These are phyloP conservation scores for Hypomecis punctinalis DNA, from an alignment of 2,888 invertebrate species.

Conservation along the genomic window DNA sequence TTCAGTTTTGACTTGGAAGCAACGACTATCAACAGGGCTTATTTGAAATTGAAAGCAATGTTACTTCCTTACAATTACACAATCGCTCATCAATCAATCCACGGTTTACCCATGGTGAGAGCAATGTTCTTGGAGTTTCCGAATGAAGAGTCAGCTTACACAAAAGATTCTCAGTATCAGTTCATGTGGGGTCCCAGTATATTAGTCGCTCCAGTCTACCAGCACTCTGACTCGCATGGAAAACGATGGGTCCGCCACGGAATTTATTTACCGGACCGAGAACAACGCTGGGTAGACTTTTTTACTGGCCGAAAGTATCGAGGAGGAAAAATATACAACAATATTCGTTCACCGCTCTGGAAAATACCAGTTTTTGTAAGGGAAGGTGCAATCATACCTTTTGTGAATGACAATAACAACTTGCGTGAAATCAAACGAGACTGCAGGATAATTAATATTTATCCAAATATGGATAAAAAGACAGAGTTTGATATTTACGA, in stretches of 20 bases:
- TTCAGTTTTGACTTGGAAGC: constrained; percentile 70
- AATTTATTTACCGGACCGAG: constrained; percentile 66
- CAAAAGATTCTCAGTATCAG: constrained; percentile 75
- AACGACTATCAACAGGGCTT: constrained; percentile 70
- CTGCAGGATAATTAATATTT: constrained; percentile 64
- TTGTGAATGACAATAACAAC: constrained; percentile 73
- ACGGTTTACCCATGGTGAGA: constrained; percentile 73
- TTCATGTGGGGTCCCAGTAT: constrained; percentile 80
- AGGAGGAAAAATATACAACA: constrained; percentile 73
- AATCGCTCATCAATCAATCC: constrained; percentile 64
- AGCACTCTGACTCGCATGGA: constrained; percentile 41
- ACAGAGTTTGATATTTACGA: constrained; percentile 68
- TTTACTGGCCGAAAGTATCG: constrained; percentile 73
- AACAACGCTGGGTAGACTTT: constrained; percentile 75
- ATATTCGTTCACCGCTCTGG: constrained; percentile 69
- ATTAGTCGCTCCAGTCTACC: constrained; percentile 74
- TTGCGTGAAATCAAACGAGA: constrained; percentile 66
- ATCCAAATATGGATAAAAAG: constrained; percentile 61
- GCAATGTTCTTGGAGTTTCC: constrained; percentile 79
- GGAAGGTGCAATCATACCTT: constrained; percentile 77
- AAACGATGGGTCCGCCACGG: constrained; percentile 59
- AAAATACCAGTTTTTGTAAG: constrained; percentile 74
- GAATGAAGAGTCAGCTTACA: constrained; percentile 59
- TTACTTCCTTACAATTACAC: constrained; percentile 77
- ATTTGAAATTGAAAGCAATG: constrained; percentile 76